phyloP scores from a whole-genome alignment of 2,113 vertebrate genomes.

The Kryptolebias marmoratus region DNA sequence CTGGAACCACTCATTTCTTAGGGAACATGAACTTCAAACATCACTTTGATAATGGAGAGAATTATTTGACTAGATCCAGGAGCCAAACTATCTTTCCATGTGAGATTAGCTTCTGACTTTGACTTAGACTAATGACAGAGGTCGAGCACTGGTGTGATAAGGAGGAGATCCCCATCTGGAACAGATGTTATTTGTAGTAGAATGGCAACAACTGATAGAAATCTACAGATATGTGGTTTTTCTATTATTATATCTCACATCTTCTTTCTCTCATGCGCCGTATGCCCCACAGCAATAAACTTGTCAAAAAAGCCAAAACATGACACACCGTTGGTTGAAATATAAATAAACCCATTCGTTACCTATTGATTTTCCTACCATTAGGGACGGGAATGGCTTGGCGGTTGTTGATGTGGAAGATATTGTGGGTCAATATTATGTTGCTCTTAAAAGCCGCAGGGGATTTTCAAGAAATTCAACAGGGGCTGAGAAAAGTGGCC shows the following conservation, averaged over 20 bases:
- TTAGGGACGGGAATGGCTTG: slow-evolving; percentile 63
- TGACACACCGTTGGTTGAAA: slow-evolving; percentile 65
- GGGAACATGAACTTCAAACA: slow-evolving; percentile 78
- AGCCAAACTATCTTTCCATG: slow-evolving; percentile 70
- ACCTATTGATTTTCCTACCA: slow-evolving; percentile 75
- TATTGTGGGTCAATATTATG: slow-evolving; percentile 73
- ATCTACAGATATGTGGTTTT: slow-evolving; percentile 21
- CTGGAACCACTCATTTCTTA: slow-evolving; percentile 68
- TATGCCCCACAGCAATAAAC: slow-evolving; percentile 57
- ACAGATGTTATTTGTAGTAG: slow-evolving; percentile 57
- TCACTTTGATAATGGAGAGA: slow-evolving; percentile 72
- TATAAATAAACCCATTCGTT: slow-evolving; percentile 76
- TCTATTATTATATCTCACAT: slow-evolving; percentile 37
- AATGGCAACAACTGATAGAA: slow-evolving; percentile 44
- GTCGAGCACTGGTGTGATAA: slow-evolving; percentile 62
- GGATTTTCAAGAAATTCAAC: slow-evolving; percentile 66
- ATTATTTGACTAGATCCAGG: slow-evolving; percentile 74
- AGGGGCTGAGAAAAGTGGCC: slow-evolving; percentile 55
- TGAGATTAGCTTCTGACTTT: slow-evolving; percentile 63
- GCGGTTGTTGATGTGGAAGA: slow-evolving; percentile 67
- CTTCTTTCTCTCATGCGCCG: slow-evolving; percentile 10
- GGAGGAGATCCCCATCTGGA: slow-evolving; percentile 57
- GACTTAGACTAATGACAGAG: slow-evolving; percentile 72
- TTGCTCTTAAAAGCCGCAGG: slow-evolving; percentile 71
- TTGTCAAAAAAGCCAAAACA: slow-evolving; percentile 71